phyloP scores from a whole-genome alignment of 2,113 vertebrate genomes.

The Triplophysa siluroides region DNA sequence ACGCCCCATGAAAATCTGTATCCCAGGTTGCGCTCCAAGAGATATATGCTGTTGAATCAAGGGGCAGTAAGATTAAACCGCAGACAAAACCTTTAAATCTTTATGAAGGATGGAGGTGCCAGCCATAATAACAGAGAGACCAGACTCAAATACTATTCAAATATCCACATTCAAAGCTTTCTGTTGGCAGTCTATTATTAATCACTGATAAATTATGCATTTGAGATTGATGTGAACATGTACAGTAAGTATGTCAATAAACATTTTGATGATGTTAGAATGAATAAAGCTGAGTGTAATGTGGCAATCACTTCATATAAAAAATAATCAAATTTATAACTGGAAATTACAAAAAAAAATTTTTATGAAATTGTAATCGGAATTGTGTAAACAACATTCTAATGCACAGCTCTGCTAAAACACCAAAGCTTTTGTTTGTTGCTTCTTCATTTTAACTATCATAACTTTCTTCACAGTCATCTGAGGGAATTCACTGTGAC shows the following conservation, averaged over 20 bases:
- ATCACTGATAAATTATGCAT: background rate
- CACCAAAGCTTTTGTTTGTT: too few species aligned
- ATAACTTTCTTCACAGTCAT: background rate
- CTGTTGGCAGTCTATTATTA: background rate
- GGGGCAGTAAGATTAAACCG: slow-evolving; percentile 27
- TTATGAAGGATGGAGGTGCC: slow-evolving; percentile 42
- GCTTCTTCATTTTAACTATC: too few species aligned
- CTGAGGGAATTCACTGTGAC: background rate
- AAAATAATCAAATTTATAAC: too few species aligned
- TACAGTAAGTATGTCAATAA: background rate
- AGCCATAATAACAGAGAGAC: slow-evolving; percentile 14
- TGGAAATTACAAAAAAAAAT: too few species aligned
- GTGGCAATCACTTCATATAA: too few species aligned
- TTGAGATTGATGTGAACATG: background rate
- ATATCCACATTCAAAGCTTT: slow-evolving; percentile 3
- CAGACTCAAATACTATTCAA: slow-evolving; percentile 41
- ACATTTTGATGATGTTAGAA: slow-evolving; percentile 6
- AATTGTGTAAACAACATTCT: background rate
- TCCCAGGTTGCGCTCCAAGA: slow-evolving; percentile 14
- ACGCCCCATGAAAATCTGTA: slow-evolving; percentile 12
- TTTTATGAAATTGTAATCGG: too few species aligned
- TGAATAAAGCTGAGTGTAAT: background rate
- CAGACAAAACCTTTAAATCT: slow-evolving; percentile 38
- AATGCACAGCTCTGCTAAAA: background rate
- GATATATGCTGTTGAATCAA: slow-evolving; percentile 14